Conservation (phyloP, 1,140 invertebrate genomes). For the Drosophila tsacasi region DNA sequence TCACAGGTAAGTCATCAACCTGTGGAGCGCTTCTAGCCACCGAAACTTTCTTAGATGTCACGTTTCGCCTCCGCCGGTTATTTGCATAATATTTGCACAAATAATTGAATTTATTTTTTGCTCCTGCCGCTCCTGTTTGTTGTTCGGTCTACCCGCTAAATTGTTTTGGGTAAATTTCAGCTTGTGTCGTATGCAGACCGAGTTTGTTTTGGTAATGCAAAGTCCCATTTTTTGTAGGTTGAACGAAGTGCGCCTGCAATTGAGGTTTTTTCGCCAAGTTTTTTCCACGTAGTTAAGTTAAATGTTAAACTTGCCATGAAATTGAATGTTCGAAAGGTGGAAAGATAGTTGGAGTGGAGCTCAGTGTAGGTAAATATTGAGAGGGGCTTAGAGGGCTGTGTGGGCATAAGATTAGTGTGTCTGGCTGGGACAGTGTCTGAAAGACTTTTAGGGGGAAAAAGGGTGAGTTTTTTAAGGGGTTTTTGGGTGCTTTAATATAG, state of each 20-base stretch:
- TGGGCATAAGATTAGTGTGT: slow-evolving; percentile 29
- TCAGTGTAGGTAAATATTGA: slow-evolving; percentile 17
- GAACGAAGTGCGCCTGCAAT: slow-evolving; percentile 64
- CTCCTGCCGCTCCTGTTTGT: slow-evolving; percentile 18
- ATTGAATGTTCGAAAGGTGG: slow-evolving; percentile 64
- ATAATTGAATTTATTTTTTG: slow-evolving; percentile 82
- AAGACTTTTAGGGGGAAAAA: not conserved
- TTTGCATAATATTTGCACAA: slow-evolving; percentile 85
- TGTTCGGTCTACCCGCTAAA: slow-evolving; percentile 25
- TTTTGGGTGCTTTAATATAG: not conserved
- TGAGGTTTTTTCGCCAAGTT: slow-evolving; percentile 56
- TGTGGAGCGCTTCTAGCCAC: slow-evolving; percentile 32
- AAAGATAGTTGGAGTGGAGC: slow-evolving; percentile 49
- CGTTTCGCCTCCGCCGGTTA: slow-evolving; percentile 50
- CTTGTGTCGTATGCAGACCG: slow-evolving; percentile 47
- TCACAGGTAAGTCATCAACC: slow-evolving; percentile 55
- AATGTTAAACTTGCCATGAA: slow-evolving; percentile 77
- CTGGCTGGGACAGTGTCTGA: slow-evolving; percentile 18
- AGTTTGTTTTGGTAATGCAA: slow-evolving; percentile 43
- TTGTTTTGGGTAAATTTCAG: slow-evolving; percentile 51
- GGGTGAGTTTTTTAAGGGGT: not conserved
- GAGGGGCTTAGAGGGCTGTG: not conserved
- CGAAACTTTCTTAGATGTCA: slow-evolving; percentile 57
- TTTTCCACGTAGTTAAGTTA: slow-evolving; percentile 43
- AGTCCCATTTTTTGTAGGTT: slow-evolving; percentile 37